Evolutionary conservation across 2,797 vertebrate species (phyloP), one percentile per base, ranked within the genome.

Genomic region (Florisuga fusca): DNA sequence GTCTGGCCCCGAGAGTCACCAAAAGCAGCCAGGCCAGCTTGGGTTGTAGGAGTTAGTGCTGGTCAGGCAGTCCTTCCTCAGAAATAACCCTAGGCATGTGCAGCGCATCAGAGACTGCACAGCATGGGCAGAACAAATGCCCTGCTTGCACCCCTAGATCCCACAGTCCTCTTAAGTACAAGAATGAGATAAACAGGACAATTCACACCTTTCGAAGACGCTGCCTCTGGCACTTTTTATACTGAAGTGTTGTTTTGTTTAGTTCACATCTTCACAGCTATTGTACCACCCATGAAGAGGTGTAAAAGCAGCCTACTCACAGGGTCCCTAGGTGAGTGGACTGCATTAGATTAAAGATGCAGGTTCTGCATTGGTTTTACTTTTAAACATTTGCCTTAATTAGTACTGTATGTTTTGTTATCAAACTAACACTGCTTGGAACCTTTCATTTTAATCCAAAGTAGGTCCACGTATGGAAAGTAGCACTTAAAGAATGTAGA

Each of bases 311-410:
- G 26, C 8, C 15, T 27, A 27, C 19, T 45, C 0, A 0, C 14
- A 50, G 34, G 29, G 48, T 7, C 12, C 19, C 5, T 22, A 22
- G 9, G 8, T 0, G 0, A 84, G 10, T 21, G 19, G 13, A 27
- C 12, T 55, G 3, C 29, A 55, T 54, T 78, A 36, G 10, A 72
- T 27, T 57, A 25, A 74, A 45, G 41, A 33, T 21, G 12, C 4
- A 86, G 23, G 59, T 68, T 75, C 46, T 84, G 20, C 14, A 36
- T 38, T 57, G 50, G 8, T 8, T 75, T 41, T 67, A 62, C 8
- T 45, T 68, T 59, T 33, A 88, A 77, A 45, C 8, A 67, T 46
- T 84, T 68, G 10, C 10, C 15, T 64, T 83, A 54, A 22, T 48
- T 64, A 83, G 20, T 43, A 57, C 12, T 38, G 10, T 16, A 12